Base-by-base conservation (phyloP, 2,113 vertebrate species). In the Dicaeum eximium region DNA sequence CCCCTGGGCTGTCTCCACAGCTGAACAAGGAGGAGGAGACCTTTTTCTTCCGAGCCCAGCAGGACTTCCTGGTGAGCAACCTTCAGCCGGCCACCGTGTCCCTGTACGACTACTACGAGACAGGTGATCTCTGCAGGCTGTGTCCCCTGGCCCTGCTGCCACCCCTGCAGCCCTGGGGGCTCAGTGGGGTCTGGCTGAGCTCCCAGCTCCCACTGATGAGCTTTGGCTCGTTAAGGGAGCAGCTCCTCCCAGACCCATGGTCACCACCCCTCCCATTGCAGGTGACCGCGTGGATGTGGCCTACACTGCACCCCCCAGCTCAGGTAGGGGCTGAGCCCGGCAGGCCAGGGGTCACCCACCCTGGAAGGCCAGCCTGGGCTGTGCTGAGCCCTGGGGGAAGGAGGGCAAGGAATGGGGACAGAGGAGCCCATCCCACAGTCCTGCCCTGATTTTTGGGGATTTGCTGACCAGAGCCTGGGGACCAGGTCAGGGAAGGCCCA, bases 31-130 rank as follows among this genome's bases (percentile, higher is more conserved):
- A 80, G 10, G 53, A 93, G 42, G 7, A 75, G 48, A 91, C 40
- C 38, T 92, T 95, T 2, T 22, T 45, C 47, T 96, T 97, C 74
- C 11, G 24, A 0, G 48, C 94, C 80, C 92, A 10, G 0, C 92
- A 93, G 60, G 90, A 96, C 21, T 95, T 93, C 57, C 33, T 5
- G 0, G 96, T 97, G 69, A 94, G 22, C 54, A 93, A 96, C 81
- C 90, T 95, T 11, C 95, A 96, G 47, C 69, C 82, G 0, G 96
- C 95, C 66, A 95, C 93, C 0, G 80, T 95, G 58, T 93, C 70
- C 0, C 44, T 97, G 25, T 97, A 95, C 0, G 95, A 96, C 91
- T 97, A 96, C 92, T 97, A 96, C 0, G 93, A 97, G 80, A 96
- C 78, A 1, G 96, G 97, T 93, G 66, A 95, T 90, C 13, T 61